Evolutionary conservation across 1,140 invertebrate species (phyloP).

Genomic region (Eriocheir sinensis): DNA sequence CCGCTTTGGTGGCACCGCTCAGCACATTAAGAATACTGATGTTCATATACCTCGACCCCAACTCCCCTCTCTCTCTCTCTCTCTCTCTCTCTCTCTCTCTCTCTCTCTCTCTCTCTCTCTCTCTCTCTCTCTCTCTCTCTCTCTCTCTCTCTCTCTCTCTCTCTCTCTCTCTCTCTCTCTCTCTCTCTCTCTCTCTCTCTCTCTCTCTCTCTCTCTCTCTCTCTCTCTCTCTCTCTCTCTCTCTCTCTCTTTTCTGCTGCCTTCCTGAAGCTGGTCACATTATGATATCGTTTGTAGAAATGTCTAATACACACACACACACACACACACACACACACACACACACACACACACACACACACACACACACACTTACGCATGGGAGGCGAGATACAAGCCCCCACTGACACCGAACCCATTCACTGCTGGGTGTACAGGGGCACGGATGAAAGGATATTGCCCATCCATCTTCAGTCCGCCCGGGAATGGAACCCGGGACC

Average conservation of each 20-base stretch:
- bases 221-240: no score
- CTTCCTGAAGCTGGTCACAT: no score
- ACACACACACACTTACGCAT: no score
- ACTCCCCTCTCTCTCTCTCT: background rate
- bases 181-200: background rate
- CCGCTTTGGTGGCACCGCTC: background rate
- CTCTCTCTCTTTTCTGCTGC: no score
- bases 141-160: background rate
- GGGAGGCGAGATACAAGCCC: background rate
- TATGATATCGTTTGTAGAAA: no score
- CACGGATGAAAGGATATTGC: no score
- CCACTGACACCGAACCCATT: no score
- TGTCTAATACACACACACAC: background rate
- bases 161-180: slow-evolving; percentile 4
- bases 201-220: background rate
- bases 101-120: slow-evolving; percentile 13
- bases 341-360: no score
- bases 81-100: slow-evolving; percentile 22
- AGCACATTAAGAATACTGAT: background rate
- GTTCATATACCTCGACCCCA: no score
- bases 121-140: slow-evolving; percentile 3
- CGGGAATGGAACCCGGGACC: no score
- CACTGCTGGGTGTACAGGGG: no score
- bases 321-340: background rate
- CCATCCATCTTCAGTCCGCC: no score